Evolutionary conservation across 2,888 invertebrate genomes (phyloP).

Genomic region (Elaeidobius kamerunicus): DNA sequence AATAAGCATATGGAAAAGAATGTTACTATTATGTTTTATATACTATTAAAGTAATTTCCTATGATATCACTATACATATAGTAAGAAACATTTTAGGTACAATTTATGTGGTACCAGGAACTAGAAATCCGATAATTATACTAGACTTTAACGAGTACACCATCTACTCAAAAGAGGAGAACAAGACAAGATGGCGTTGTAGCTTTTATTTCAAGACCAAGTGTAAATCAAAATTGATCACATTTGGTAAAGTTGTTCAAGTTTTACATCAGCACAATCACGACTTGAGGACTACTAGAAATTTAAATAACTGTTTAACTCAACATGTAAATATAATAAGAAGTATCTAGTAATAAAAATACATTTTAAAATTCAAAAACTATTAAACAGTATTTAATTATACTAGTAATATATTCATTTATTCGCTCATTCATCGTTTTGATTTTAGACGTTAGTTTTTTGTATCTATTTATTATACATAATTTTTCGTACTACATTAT

Average conservation of each 20-base stretch:
- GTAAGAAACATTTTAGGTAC: conserved; percentile 33
- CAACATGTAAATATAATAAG: conserved; percentile 20
- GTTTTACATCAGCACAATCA: conserved; percentile 37
- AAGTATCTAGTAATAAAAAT: not conserved
- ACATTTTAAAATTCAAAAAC: too few species aligned
- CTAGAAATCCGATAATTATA: conserved; percentile 33
- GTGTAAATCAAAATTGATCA: conserved; percentile 35
- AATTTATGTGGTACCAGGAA: conserved; percentile 32
- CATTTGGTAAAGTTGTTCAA: conserved; percentile 33
- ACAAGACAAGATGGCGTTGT: conserved; percentile 36
- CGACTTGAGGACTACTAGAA: conserved; percentile 9
- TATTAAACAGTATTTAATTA: too few species aligned
- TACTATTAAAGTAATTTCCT: too few species aligned
- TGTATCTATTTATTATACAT: too few species aligned
- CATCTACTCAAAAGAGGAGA: conserved; percentile 31
- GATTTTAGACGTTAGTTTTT: too few species aligned
- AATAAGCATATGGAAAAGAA: too few species aligned
- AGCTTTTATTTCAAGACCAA: conserved; percentile 33
- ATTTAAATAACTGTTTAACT: conserved; percentile 17
- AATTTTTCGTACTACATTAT: too few species aligned
- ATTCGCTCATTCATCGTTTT: too few species aligned
- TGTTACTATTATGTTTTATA: too few species aligned
- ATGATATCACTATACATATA: too few species aligned
- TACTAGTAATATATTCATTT: too few species aligned
- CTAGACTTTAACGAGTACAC: conserved; percentile 34